Percentiles rank a stretch among this genome's conserved stretches.
Evolutionary conservation across 2,797 vertebrate species (phyloP).

Genomic region (Peromyscus nudipes): DNA sequence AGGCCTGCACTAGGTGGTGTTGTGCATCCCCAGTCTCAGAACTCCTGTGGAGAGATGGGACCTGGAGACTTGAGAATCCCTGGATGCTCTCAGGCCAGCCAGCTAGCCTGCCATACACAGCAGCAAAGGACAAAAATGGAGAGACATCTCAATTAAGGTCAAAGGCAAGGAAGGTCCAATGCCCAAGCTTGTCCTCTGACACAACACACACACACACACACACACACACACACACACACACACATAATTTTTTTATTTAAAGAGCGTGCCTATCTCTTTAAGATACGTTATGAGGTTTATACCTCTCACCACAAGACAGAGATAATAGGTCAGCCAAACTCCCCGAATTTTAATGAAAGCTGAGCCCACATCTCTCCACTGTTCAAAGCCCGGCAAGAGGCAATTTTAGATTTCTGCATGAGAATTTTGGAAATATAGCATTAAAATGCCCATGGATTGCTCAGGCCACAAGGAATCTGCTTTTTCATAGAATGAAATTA

Average conservation of each 20-base stretch:
- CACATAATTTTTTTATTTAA: background rate
- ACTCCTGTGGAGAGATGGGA: background rate
- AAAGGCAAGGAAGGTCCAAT: background rate
- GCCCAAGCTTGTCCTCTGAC: background rate
- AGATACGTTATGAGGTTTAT: background rate
- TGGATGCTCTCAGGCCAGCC: background rate
- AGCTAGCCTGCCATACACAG: background rate
- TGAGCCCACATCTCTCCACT: background rate
- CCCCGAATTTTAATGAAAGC: conserved; percentile 74
- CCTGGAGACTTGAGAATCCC: background rate
- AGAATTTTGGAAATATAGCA: background rate
- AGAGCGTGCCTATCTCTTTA: conserved; percentile 23
- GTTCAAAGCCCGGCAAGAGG: conserved; percentile 49
- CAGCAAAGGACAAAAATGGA: background rate
- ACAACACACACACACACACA: background rate
- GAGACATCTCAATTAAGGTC: background rate
- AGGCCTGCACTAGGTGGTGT: background rate
- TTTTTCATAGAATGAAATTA: conserved; percentile 87
- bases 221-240: background rate
- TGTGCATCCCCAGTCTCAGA: background rate
- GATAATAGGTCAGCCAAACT: conserved; percentile 62
- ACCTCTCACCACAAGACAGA: conserved; percentile 68
- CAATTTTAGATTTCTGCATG: conserved; percentile 49
- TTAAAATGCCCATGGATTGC: background rate
- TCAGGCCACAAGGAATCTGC: conserved; percentile 64